Percentiles rank a stretch among this genome's conserved stretches.
Conservation (phyloP, 2,113 vertebrate genomes). For the Pygoscelis antarcticus region DNA sequence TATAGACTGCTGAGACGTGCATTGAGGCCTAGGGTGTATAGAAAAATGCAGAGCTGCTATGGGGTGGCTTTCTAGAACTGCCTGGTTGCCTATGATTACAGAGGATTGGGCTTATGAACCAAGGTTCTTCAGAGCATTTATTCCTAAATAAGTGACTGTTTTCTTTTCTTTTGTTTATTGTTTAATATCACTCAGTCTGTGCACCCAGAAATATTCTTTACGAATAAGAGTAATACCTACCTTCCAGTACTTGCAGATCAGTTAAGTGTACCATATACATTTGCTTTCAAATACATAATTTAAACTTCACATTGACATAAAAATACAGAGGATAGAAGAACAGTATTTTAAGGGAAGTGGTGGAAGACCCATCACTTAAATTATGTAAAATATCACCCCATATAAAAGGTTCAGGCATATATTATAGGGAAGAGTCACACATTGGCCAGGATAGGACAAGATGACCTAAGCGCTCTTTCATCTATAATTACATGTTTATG, state of each 20-base stretch:
- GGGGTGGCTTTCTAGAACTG: background rate
- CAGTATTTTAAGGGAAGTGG: background rate
- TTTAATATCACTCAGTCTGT: background rate
- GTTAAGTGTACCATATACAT: background rate
- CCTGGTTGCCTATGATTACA: background rate
- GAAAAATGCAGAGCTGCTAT: background rate
- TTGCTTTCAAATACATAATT: background rate
- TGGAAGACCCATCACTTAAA: background rate
- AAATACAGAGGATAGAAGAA: background rate
- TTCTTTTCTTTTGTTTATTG: background rate
- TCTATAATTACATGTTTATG: slow-evolving; percentile 5
- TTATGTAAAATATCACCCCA: background rate
- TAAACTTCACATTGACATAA: background rate
- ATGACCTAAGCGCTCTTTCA: background rate
- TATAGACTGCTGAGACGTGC: background rate
- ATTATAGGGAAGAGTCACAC: background rate
- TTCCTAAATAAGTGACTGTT: background rate
- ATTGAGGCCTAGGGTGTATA: background rate
- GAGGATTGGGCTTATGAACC: background rate
- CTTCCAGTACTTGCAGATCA: background rate
- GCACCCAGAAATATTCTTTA: background rate
- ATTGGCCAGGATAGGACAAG: background rate
- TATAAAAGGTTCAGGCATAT: background rate
- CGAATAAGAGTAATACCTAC: background rate
- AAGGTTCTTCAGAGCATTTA: background rate